Conservation (phyloP, 2,113 vertebrate species). For the Notarius quadriscutis region DNA sequence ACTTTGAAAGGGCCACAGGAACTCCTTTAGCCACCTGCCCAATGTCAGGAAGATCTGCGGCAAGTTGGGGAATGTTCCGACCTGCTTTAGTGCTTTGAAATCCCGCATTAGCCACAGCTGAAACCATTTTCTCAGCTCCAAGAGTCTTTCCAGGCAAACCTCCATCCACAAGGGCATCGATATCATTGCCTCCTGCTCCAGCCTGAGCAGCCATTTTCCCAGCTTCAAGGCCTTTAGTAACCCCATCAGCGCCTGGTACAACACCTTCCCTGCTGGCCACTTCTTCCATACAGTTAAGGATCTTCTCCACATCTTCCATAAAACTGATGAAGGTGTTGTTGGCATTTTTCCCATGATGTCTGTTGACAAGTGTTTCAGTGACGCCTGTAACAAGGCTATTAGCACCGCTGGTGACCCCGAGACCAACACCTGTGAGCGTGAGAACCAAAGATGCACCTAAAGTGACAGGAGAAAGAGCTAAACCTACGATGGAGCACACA, state of each 20-base stretch:
- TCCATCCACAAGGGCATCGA: conserved; percentile 49
- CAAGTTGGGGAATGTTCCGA: conserved; percentile 42
- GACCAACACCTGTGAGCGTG: conserved; percentile 52
- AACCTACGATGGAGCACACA: conserved; percentile 54
- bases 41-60: conserved; percentile 57
- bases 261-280: conserved; percentile 18
- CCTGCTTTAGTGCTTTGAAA: conserved; percentile 48
- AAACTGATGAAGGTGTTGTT: conserved; percentile 35
- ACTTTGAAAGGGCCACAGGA: conserved; percentile 48
- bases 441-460: conserved; percentile 56
- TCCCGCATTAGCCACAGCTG: conserved; percentile 14
- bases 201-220: neutral
- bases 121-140: conserved; percentile 19
- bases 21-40: conserved; percentile 55
- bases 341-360: conserved; percentile 33
- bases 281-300: conserved; percentile 37
- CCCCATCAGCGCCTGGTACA: neutral
- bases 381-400: conserved; percentile 48
- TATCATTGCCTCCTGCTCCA: neutral
- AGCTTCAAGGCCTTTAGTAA: neutral
- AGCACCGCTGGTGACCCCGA: conserved; percentile 56
- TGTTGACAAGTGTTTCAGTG: conserved; percentile 54
- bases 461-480: conserved; percentile 59
- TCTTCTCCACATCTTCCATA: conserved; percentile 50
- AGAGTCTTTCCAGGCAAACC: conserved; percentile 44